A percentile compares a stretch with the other conserved stretches of the same genome.
These are phyloP conservation scores for Chitala chitala DNA, from an alignment of 2,113 vertebrate genomes.

Conservation along the genomic window DNA sequence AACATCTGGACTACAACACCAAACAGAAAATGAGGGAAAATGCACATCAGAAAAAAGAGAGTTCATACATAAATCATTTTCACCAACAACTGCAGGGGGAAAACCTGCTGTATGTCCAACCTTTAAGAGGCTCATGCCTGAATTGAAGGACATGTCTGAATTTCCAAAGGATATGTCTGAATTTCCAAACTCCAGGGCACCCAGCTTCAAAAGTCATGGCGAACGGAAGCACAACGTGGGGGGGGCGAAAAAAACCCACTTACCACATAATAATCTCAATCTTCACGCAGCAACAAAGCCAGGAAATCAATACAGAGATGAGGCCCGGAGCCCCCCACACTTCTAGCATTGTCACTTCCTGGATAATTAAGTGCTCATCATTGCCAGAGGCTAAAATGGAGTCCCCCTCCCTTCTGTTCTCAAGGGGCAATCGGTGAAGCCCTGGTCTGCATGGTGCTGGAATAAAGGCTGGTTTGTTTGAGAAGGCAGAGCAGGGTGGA, in stretches of 20 bases:
- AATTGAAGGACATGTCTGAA: too few relatives aligned
- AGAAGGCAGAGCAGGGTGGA: slow-evolving; percentile 31
- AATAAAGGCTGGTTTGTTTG: slow-evolving; percentile 55
- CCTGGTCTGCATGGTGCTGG: slow-evolving; percentile 44
- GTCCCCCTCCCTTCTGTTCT: slow-evolving; percentile 36
- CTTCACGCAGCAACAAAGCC: slow-evolving; percentile 42
- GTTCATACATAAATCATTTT: slow-evolving; percentile 41
- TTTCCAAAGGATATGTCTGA: too few relatives aligned
- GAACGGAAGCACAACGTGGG: slow-evolving; percentile 33
- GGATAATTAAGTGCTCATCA: slow-evolving; percentile 58
- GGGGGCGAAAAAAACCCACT: slow-evolving; percentile 22
- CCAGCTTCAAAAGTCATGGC: slow-evolving; percentile 19
- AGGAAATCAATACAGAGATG: slow-evolving; percentile 41
- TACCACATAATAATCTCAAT: slow-evolving; percentile 24
- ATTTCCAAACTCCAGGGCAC: background rate
- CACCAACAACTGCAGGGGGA: slow-evolving; percentile 36
- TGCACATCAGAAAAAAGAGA: background rate
- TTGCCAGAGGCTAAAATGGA: slow-evolving; percentile 8
- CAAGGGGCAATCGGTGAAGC: slow-evolving; percentile 46
- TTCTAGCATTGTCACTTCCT: slow-evolving; percentile 58
- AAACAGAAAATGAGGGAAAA: background rate
- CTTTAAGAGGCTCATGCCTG: too few relatives aligned
- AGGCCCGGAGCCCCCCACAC: slow-evolving; percentile 36
- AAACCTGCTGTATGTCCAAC: slow-evolving; percentile 35
- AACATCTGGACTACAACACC: background rate